Percentiles rank a stretch among this genome's conserved stretches.
Conservation (phyloP, 2,797 vertebrate genomes). For the Diplodus puntazzo region DNA sequence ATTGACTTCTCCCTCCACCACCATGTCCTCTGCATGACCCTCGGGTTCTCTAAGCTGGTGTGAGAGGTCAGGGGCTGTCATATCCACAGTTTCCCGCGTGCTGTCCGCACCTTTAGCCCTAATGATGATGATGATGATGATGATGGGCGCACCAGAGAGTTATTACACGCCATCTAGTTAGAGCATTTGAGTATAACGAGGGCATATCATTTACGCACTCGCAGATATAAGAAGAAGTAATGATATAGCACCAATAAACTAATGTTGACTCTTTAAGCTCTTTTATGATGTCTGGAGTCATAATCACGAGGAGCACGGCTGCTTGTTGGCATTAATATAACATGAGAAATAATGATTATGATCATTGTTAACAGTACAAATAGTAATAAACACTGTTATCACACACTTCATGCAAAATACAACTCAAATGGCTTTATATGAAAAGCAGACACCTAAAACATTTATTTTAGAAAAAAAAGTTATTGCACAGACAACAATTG, state of each 20-base stretch:
- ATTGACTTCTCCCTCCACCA: slow-evolving; percentile 71
- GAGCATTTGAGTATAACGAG: slow-evolving; percentile 4
- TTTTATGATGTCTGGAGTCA: not conserved
- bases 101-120: slow-evolving; percentile 52
- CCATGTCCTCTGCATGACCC: slow-evolving; percentile 77
- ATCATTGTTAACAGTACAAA: not conserved
- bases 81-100: slow-evolving; percentile 15
- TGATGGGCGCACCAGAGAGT: slow-evolving; percentile 4
- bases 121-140: slow-evolving; percentile 14
- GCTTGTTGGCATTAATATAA: not conserved
- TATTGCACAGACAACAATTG: not conserved
- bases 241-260: slow-evolving; percentile 13
- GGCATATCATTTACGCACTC: slow-evolving; percentile 6
- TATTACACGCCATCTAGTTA: slow-evolving; percentile 14
- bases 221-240: not conserved
- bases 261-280: not conserved
- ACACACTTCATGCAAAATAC: not conserved
- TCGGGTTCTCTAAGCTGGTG: slow-evolving; percentile 48
- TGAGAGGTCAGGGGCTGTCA: slow-evolving; percentile 70
- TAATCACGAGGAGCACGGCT: slow-evolving; percentile 4
- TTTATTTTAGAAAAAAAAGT: not conserved
- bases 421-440: not conserved
- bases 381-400: slow-evolving; percentile 16
- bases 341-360: slow-evolving; percentile 8
- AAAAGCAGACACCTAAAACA: not conserved